Evolutionary conservation across 2,888 invertebrate species (phyloP).

Genomic region (Odontocolon sp.): DNA sequence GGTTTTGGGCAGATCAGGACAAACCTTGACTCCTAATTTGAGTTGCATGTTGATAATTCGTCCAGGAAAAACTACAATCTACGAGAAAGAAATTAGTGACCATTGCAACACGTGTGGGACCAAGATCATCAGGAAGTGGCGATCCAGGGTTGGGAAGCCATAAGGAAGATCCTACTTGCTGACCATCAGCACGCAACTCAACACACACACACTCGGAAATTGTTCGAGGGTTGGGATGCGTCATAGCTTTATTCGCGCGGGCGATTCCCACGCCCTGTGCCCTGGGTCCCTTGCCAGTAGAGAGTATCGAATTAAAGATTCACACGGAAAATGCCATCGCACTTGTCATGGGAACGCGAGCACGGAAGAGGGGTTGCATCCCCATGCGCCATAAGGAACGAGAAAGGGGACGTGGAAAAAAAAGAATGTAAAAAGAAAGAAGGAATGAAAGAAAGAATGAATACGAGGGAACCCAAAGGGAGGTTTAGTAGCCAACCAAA

Average conservation of each 20-base stretch:
- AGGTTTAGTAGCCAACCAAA: slow-evolving; percentile 18
- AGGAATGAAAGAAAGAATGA: slow-evolving; percentile 38
- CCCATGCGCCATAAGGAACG: slow-evolving; percentile 36
- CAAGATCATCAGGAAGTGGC: slow-evolving; percentile 45
- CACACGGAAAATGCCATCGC: slow-evolving; percentile 75
- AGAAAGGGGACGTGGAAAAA: slow-evolving; percentile 27
- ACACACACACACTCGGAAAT: slow-evolving; percentile 43
- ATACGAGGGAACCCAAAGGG: too few species aligned
- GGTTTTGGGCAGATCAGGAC: too few species aligned
- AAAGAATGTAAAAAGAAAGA: slow-evolving; percentile 35
- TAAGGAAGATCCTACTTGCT: slow-evolving; percentile 36
- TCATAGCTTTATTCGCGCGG: slow-evolving; percentile 55
- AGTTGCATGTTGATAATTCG: too few species aligned
- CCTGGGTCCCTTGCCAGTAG: neutral
- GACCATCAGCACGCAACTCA: slow-evolving; percentile 41
- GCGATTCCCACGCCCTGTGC: slow-evolving; percentile 59
- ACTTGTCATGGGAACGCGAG: slow-evolving; percentile 80
- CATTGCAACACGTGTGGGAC: slow-evolving; percentile 36
- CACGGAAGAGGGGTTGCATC: slow-evolving; percentile 64
- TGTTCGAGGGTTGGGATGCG: slow-evolving; percentile 14
- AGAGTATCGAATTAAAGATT: slow-evolving; percentile 77
- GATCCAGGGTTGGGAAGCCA: slow-evolving; percentile 36
- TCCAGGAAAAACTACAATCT: neutral
- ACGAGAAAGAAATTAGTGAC: slow-evolving; percentile 9
- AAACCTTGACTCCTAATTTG: too few species aligned